Conservation (phyloP, 2,888 invertebrate species). For the Chaetogeoica ovagalla region DNA sequence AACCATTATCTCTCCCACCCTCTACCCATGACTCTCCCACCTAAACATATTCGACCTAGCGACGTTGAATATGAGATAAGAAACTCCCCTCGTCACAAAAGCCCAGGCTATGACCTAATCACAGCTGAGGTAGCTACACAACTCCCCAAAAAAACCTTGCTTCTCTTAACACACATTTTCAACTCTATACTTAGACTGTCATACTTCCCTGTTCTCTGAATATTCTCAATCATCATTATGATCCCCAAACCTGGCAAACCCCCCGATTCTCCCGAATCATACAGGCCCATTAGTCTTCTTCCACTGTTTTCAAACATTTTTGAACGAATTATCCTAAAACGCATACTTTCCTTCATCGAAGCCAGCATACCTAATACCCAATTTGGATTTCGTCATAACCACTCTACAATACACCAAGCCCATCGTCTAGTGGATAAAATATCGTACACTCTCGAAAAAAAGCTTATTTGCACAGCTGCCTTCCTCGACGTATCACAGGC, state of each 20-base stretch:
- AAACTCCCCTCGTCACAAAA: neutral
- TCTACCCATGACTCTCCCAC: constrained; percentile 19
- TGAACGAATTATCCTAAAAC: constrained; percentile 10
- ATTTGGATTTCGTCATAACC: constrained; percentile 37
- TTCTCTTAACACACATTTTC: constrained; percentile 18
- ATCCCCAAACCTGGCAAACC: constrained; percentile 11
- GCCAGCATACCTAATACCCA: neutral
- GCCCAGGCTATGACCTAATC: constrained; percentile 34
- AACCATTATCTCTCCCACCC: constrained; percentile 7
- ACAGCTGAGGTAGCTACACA: constrained; percentile 15
- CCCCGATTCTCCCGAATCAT: constrained; percentile 7
- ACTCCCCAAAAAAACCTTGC: constrained; percentile 27
- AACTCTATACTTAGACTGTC: constrained; percentile 13
- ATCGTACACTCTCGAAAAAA: no score
- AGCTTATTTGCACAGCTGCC: no score
- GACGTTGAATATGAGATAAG: constrained; percentile 10
- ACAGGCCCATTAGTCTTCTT: neutral
- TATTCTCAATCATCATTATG: constrained; percentile 26
- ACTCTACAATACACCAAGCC: constrained; percentile 28
- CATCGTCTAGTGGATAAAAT: no score
- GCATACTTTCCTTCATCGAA: neutral
- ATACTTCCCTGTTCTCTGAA: constrained; percentile 8
- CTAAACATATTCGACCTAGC: constrained; percentile 13
- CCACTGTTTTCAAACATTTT: neutral
- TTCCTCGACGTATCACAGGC: no score